Conservation (phyloP, 2,888 invertebrate genomes). For the Acanthoscelides obtectus region DNA sequence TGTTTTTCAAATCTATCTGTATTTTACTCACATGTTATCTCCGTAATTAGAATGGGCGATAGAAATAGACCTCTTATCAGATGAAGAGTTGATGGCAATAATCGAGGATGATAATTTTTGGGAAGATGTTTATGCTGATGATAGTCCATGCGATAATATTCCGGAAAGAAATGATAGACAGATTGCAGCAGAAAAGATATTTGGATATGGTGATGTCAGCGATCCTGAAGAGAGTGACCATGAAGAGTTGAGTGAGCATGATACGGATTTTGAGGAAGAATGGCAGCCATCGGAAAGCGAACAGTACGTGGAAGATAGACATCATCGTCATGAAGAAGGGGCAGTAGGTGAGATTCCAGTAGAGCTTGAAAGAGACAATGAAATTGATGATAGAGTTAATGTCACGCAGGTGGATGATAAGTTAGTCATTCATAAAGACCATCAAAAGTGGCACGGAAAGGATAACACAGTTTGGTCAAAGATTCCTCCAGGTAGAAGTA, state of each 20-base stretch:
- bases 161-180: background rate
- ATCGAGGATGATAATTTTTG: too few relatives aligned
- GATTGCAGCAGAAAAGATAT: conserved; percentile 1
- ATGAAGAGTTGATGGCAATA: too few relatives aligned
- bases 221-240: conserved; percentile 1
- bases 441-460: background rate
- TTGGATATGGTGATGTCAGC: conserved; percentile 1
- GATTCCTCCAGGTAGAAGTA: conserved; percentile 1
- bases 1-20: too few relatives aligned
- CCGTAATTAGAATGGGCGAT: too few relatives aligned
- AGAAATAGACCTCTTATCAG: too few relatives aligned
- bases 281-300: background rate
- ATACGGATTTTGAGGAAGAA: conserved; percentile 2
- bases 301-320: background rate
- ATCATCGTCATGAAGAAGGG: background rate
- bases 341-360: too few relatives aligned
- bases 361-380: too few relatives aligned
- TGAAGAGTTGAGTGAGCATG: conserved; percentile 5
- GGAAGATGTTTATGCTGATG: background rate
- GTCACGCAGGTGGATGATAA: too few relatives aligned
- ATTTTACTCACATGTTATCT: too few relatives aligned
- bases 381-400: too few relatives aligned
- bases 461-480: conserved; percentile 1
- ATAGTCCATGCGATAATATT: too few relatives aligned
- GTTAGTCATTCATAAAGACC: too few relatives aligned